These are phyloP conservation scores for Rafetus swinhoei DNA, from an alignment of 2,113 vertebrate genomes.

Conservation along the genomic window DNA sequence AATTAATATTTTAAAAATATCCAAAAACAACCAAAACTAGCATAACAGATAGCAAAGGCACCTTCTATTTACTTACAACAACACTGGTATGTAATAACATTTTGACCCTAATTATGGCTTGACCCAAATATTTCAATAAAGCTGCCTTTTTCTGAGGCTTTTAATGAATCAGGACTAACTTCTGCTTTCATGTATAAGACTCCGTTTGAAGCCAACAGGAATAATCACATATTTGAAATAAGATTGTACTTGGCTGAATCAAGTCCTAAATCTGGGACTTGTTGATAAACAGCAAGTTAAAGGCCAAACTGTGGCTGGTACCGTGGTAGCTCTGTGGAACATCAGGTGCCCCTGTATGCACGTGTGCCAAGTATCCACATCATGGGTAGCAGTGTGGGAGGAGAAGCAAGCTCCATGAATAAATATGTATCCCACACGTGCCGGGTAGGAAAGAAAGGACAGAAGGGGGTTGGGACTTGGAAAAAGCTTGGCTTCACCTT, in stretches of 20 bases:
- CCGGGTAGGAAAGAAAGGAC: slow-evolving; percentile 20
- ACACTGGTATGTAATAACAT: not conserved
- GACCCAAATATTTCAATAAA: not conserved
- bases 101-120: not conserved
- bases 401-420: not conserved
- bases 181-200: not conserved
- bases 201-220: not conserved
- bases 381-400: not conserved
- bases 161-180: not conserved
- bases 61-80: accelerated
- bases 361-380: not conserved
- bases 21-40: not conserved
- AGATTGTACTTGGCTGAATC: not conserved
- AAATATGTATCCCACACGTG: not conserved
- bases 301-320: not conserved
- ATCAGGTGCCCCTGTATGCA: not conserved
- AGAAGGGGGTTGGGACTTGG: slow-evolving; percentile 2
- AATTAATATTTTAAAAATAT: not conserved
- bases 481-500: not conserved
- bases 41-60: not conserved
- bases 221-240: slow-evolving; percentile 16
- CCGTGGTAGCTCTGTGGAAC: not conserved
- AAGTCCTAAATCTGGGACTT: not conserved
- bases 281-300: not conserved
- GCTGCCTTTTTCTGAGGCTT: not conserved